Percentiles rank a stretch among this genome's conserved stretches.
phyloP scores from a whole-genome alignment of 2,113 vertebrate species.

The Pteropus alecto region DNA sequence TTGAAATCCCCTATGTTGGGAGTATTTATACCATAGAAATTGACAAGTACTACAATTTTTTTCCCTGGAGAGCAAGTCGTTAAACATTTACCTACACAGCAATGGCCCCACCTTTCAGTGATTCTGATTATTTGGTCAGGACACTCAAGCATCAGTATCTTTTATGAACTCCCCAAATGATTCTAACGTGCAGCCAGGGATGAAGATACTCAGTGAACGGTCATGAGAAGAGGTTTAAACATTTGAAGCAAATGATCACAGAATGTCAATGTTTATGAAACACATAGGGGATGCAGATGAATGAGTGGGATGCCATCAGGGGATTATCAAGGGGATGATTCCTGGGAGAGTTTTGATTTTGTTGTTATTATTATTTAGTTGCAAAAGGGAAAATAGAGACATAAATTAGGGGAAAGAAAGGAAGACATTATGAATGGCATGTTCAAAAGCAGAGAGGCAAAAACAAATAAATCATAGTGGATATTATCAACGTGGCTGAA shows the following conservation, averaged over 20 bases:
- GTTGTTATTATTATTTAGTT: neutral
- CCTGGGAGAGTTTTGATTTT: constrained; percentile 1
- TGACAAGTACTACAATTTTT: neutral
- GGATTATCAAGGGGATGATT: neutral
- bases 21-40: neutral
- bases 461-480: neutral
- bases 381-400: neutral
- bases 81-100: neutral
- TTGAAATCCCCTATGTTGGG: neutral
- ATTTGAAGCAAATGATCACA: neutral
- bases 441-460: neutral
- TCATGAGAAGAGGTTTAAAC: neutral
- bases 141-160: neutral
- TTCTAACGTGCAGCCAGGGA: neutral
- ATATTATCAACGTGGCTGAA: neutral
- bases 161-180: neutral
- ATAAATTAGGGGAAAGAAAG: neutral
- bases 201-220: neutral
- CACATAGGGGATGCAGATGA: neutral
- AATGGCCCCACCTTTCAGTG: neutral
- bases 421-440: neutral
- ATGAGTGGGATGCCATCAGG: neutral
- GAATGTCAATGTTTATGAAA: neutral
- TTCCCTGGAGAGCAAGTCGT: neutral
- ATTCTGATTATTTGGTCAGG: neutral